Base-by-base conservation (phyloP, 2,888 invertebrate species). In the Epinotia ramella region DNA sequence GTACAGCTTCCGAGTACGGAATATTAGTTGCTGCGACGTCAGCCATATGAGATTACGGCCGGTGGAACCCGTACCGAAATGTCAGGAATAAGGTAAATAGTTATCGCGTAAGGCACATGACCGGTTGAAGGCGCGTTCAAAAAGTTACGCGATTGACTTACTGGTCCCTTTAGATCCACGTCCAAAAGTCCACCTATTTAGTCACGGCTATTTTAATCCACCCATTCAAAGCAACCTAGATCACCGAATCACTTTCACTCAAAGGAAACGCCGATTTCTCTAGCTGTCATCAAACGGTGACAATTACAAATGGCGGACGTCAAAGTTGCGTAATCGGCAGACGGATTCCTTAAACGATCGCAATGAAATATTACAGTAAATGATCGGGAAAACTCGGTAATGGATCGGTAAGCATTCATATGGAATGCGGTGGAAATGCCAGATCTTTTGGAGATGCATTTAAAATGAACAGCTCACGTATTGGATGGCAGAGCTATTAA, bases 291-390 rank as follows among this genome's bases (percentile, higher is more conserved):
- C 75, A 65, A 60, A 70, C 28, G 24, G 44, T 53, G 75, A 75
- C 75, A 71, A 75, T 65, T 75, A 75, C 75, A 75, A 75, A 75
- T 75, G 70, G 75, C 57, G 40, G 70, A 53, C 60, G 71, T 66
- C 69, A 63, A 74, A 74, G 75, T 75, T 70, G 28, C 75, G 76
- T 67, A 71, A 76, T 75, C 66, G 76, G 7, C 71, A 62, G 66
- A 76, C 67, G 71, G 65, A 72, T 76, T 72, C 76, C 76, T 72
- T 71, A 56, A 65, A 60, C 70, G 60, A 49, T 59, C 44, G 71
- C 72, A 33, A 57, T 76, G 76, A 72, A 76, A 72, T 76, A 76
- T 76, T 63, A 67, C 62, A 28, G 60, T 53, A 75, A 75, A 75
- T 75, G 69, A 75, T 53, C 65, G 60, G 65, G 75, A 75, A 75